Evolutionary conservation across 2,888 invertebrate species (phyloP), one percentile per base, ranked within the genome.

Genomic region (Hyppa rectilinea): DNA sequence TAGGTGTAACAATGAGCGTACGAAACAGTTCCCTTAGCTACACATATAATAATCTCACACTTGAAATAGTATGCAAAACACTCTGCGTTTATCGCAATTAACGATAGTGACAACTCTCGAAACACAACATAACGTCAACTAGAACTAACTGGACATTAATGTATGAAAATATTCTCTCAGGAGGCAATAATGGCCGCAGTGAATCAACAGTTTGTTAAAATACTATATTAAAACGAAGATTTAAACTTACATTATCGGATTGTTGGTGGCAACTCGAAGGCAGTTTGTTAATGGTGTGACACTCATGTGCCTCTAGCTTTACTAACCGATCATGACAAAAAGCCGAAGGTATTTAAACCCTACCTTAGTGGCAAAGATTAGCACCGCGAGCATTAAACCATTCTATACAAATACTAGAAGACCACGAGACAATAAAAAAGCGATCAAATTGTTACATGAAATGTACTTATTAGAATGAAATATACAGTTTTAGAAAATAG

Each of bases 31-130:
- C 77, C 83, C 88, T 90, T 88, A 89, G 84, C 85, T 87, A 81
- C 76, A 83, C 68, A 80, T 83, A 88, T 86, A 88, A 85, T 89
- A 91, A 91, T 91, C 89, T 90, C 91, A 88, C 88, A 88, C 86
- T 85, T 76, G 82, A 84, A 84, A 78, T 81, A 75, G 60, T 75
- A 52, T 53, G 71, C 58, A 56, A 29, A 70, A 66, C 70, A 71
- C 66, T 36, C 56, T 63, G 58, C 76, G 68, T 71, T 68, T 78
- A 76, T 74, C 77, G 74, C 80, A 80, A 85, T 83, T 78, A 78
- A 82, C 72, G 72, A 77, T 40, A 66, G 63, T 77, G 78, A 76
- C 71, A 83, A 75, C 69, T 82, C 72, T 67, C 75, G 74, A 80
- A 84, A 82, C 81, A 83, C 80, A 83, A 78, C 77, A 75, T 77